Evolutionary conservation across 2,888 invertebrate genomes (phyloP).

Genomic region (Tortricodes alternella): DNA sequence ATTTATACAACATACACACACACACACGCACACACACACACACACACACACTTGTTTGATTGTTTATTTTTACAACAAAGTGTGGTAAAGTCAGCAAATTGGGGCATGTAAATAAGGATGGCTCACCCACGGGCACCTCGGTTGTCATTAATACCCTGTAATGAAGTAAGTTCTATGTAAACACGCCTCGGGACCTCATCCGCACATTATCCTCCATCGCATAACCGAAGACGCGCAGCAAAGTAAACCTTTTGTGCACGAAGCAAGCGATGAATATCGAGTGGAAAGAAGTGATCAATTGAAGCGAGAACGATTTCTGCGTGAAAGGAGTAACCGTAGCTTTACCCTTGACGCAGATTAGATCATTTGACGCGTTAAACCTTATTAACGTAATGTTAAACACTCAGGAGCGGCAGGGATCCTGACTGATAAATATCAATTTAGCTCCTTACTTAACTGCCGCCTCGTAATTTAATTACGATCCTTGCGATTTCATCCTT

Average conservation of each 20-base stretch:
- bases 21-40: background rate
- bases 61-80: slow-evolving; percentile 18
- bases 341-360: slow-evolving; percentile 63
- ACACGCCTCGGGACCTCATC: slow-evolving; percentile 69
- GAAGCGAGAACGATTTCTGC: slow-evolving; percentile 59
- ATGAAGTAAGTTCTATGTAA: slow-evolving; percentile 79
- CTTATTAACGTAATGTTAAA: slow-evolving; percentile 56
- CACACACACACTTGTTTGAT: background rate
- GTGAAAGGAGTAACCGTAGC: slow-evolving; percentile 57
- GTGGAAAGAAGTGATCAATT: slow-evolving; percentile 44
- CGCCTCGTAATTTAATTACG: slow-evolving; percentile 9
- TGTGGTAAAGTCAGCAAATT: slow-evolving; percentile 52
- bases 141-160: slow-evolving; percentile 72
- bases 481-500: slow-evolving; percentile 11
- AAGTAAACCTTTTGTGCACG: slow-evolving; percentile 54
- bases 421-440: slow-evolving; percentile 32
- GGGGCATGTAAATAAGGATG: slow-evolving; percentile 57
- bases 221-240: slow-evolving; percentile 49
- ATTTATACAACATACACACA: slow-evolving; percentile 17
- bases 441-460: slow-evolving; percentile 24
- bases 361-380: slow-evolving; percentile 61
- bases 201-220: slow-evolving; percentile 64
- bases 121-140: slow-evolving; percentile 56
- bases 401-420: slow-evolving; percentile 38
- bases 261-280: slow-evolving; percentile 45